These are phyloP conservation scores for Ennomos erosarius DNA, from an alignment of 2,888 invertebrate species.

Conservation along the genomic window DNA sequence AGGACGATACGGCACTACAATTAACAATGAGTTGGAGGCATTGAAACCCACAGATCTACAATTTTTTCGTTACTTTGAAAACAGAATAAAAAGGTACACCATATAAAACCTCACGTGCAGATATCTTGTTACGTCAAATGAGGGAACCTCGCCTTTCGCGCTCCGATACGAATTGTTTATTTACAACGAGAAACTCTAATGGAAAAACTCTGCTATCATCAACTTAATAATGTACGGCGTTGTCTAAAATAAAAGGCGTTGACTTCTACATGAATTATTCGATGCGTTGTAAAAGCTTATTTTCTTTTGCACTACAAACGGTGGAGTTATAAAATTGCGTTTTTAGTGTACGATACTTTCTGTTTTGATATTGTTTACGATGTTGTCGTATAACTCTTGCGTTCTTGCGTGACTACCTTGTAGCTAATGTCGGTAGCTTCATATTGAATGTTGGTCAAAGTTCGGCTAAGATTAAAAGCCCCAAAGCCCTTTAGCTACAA, in stretches of 20 bases:
- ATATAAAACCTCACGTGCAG: constrained; percentile 26
- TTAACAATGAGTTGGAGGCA: constrained; percentile 21
- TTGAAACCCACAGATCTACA: too few species aligned
- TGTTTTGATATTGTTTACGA: constrained; percentile 35
- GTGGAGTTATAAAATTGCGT: constrained; percentile 26
- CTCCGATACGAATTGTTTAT: constrained; percentile 40
- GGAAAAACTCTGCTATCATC: constrained; percentile 46
- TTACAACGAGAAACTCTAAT: constrained; percentile 43
- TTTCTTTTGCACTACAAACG: constrained; percentile 36
- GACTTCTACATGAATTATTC: constrained; percentile 39
- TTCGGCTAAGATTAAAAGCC: too few species aligned
- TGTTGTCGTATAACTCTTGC: constrained; percentile 26
- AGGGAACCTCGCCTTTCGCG: constrained; percentile 27
- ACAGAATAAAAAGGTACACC: constrained; percentile 15
- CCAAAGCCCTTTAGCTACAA: too few species aligned
- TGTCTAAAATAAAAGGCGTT: constrained; percentile 38
- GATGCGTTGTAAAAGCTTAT: constrained; percentile 31
- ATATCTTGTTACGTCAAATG: constrained; percentile 41
- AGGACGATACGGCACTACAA: constrained; percentile 11
- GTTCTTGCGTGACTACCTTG: constrained; percentile 29
- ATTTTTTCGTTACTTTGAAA: too few species aligned
- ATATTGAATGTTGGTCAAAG: too few species aligned
- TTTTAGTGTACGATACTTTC: constrained; percentile 28
- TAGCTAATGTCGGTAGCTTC: constrained; percentile 24
- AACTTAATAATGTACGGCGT: constrained; percentile 42